These are phyloP conservation scores for Sisyra terminalis DNA, from an alignment of 2,888 invertebrate genomes.

Conservation along the genomic window DNA sequence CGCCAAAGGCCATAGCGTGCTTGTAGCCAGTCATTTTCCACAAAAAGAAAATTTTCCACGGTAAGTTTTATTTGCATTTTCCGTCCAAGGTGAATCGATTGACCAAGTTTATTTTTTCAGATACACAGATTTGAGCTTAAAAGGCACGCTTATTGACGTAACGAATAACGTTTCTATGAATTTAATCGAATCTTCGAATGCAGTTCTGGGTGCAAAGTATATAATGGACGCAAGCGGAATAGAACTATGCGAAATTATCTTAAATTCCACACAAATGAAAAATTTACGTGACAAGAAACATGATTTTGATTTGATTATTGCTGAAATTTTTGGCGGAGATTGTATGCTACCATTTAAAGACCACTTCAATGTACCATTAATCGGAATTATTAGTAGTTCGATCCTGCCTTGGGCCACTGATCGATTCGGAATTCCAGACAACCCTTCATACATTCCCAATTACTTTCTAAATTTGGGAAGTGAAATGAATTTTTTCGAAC, in stretches of 20 bases:
- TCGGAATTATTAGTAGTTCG: slow-evolving; percentile 35
- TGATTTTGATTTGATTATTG: slow-evolving; percentile 27
- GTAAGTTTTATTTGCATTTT: too few species aligned
- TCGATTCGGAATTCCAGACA: slow-evolving; percentile 36
- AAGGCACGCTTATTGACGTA: slow-evolving; percentile 10
- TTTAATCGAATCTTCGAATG: background rate
- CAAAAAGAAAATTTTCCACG: too few species aligned
- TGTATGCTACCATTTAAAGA: slow-evolving; percentile 41
- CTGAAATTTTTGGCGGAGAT: slow-evolving; percentile 41
- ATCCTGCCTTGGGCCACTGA: slow-evolving; percentile 38
- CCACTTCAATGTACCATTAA: slow-evolving; percentile 34
- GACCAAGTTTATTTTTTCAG: slow-evolving; percentile 10
- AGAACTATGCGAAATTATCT: background rate
- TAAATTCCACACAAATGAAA: slow-evolving; percentile 6
- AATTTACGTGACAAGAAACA: slow-evolving; percentile 9
- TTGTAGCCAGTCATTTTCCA: too few species aligned
- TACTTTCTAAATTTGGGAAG: slow-evolving; percentile 33
- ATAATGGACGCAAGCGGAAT: background rate
- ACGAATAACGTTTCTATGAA: slow-evolving; percentile 11
- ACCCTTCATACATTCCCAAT: slow-evolving; percentile 40
- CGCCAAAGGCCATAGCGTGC: too few species aligned
- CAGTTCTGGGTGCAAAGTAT: background rate
- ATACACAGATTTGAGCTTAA: slow-evolving; percentile 13
- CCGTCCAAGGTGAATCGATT: too few species aligned
- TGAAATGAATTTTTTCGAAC: slow-evolving; percentile 32